Percentiles rank a stretch among this genome's conserved stretches.
Conservation (phyloP, 1,140 invertebrate genomes). For the Ceratina australensis region DNA sequence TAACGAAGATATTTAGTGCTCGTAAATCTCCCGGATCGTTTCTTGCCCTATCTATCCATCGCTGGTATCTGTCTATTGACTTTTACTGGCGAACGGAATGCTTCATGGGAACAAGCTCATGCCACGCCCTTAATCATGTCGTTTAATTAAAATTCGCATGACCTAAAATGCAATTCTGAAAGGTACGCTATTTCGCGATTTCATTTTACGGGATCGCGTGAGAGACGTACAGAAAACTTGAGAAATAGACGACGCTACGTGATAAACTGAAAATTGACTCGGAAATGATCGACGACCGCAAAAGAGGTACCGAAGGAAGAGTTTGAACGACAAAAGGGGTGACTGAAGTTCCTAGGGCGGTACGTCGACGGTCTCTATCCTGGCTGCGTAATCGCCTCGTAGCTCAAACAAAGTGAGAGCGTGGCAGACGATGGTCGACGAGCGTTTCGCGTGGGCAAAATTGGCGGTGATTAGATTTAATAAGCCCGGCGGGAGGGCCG, state of each 20-base stretch:
- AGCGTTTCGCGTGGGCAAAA: constrained; percentile 49
- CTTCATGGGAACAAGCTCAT: constrained; percentile 29
- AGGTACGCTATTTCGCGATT: not conserved
- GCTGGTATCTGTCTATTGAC: constrained; percentile 35
- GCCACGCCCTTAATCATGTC: constrained; percentile 47
- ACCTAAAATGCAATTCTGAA: too few species aligned
- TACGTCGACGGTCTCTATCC: constrained; percentile 22
- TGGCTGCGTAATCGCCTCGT: constrained; percentile 32
- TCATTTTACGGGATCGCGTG: too few species aligned
- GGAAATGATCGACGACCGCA: not conserved
- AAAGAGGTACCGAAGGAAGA: not conserved
- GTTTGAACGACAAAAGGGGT: not conserved
- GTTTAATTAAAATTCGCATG: constrained; percentile 9
- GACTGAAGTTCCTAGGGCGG: constrained; percentile 10
- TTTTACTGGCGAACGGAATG: constrained; percentile 54
- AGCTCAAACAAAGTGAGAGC: constrained; percentile 31
- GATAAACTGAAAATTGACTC: not conserved
- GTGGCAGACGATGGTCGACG: constrained; percentile 31
- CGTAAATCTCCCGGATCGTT: constrained; percentile 59
- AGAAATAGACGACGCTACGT: too few species aligned
- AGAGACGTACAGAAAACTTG: too few species aligned
- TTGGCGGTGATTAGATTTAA: constrained; percentile 62
- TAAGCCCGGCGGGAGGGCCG: constrained; percentile 48
- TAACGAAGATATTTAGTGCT: constrained; percentile 55
- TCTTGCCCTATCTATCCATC: constrained; percentile 43